Evolutionary conservation across 2,888 invertebrate genomes (phyloP).

Genomic region (Hoplodrina blanda): DNA sequence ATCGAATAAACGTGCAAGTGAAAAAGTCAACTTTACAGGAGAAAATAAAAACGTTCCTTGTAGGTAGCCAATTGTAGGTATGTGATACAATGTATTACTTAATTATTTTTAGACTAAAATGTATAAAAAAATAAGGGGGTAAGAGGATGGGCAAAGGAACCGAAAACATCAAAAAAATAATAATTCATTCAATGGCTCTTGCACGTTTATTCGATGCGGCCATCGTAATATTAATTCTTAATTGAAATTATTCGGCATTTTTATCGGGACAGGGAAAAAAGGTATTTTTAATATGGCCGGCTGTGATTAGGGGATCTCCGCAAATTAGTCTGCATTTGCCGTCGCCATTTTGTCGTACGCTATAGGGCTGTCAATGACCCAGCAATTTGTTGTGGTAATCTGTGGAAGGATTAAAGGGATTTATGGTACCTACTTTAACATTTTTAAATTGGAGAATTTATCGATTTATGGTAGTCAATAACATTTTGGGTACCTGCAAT

Average conservation of each 20-base stretch:
- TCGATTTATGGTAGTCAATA: neutral
- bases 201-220: no score
- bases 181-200: no score
- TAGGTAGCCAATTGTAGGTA: no score
- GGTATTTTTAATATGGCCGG: constrained; percentile 18
- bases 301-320: constrained; percentile 21
- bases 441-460: constrained; percentile 12
- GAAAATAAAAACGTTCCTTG: no score
- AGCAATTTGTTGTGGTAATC: constrained; percentile 37
- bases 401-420: neutral
- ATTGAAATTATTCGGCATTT: constrained; percentile 17
- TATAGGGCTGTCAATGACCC: constrained; percentile 32
- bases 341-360: neutral
- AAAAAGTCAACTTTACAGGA: no score
- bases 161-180: no score
- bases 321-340: constrained; percentile 17
- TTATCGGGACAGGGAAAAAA: constrained; percentile 22
- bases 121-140: no score
- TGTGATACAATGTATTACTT: no score
- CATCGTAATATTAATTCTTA: constrained; percentile 15
- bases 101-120: no score
- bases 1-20: no score
- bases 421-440: constrained; percentile 7
- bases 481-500: no score
- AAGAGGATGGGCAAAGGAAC: no score